These are phyloP conservation scores for Lasioglossum baleicum DNA, from an alignment of 1,140 invertebrate species.

Conservation along the genomic window DNA sequence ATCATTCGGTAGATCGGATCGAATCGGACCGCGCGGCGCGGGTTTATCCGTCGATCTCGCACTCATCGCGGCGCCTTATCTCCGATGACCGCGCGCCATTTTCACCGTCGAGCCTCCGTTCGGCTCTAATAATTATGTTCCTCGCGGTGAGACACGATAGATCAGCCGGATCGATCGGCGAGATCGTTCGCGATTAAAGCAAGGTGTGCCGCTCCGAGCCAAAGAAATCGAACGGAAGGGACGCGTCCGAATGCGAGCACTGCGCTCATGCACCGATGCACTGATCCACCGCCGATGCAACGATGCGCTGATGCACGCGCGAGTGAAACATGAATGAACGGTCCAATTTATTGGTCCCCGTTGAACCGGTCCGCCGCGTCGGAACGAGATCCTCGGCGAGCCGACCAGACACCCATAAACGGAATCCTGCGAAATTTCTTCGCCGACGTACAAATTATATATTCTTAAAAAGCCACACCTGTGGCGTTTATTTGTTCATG, in stretches of 20 bases:
- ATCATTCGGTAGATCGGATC: not conserved
- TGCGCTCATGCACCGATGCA: not conserved
- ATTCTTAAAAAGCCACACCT: too few species aligned
- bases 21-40: not conserved
- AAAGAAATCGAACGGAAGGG: constrained; percentile 18
- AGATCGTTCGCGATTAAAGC: constrained; percentile 27
- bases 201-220: constrained; percentile 3
- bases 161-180: constrained; percentile 27
- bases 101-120: constrained; percentile 2
- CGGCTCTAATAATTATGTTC: constrained; percentile 39
- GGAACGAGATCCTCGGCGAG: not conserved
- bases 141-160: constrained; percentile 24
- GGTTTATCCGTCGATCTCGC: constrained; percentile 14
- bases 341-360: constrained; percentile 41
- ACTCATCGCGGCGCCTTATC: constrained; percentile 24
- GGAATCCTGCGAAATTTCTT: too few species aligned
- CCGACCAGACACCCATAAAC: too few species aligned
- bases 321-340: constrained; percentile 34
- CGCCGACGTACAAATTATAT: too few species aligned
- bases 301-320: not conserved
- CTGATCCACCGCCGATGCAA: too few species aligned
- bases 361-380: constrained; percentile 28
- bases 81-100: not conserved
- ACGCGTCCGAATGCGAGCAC: constrained; percentile 1
- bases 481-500: too few species aligned